These are phyloP conservation scores for Psettodes erumei DNA, from an alignment of 2,113 vertebrate genomes.

Conservation along the genomic window DNA sequence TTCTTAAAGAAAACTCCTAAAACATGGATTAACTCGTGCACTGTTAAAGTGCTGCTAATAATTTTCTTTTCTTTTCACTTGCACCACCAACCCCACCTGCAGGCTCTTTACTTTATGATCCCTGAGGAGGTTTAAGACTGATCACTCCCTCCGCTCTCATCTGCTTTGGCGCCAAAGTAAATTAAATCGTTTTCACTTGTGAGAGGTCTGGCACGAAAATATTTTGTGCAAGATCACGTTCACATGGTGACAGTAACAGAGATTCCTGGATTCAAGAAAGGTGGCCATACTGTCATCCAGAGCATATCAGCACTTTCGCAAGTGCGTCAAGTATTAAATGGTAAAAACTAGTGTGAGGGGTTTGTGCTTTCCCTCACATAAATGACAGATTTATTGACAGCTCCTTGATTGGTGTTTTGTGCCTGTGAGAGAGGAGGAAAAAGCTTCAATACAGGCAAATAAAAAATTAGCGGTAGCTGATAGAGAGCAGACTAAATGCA, in stretches of 20 bases:
- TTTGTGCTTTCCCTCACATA: constrained; percentile 32
- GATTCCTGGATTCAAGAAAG: constrained; percentile 3
- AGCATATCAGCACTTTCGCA: neutral
- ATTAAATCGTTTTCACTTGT: neutral
- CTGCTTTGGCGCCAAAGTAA: constrained; percentile 26
- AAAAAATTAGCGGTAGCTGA: constrained; percentile 48
- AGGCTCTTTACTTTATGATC: constrained; percentile 45
- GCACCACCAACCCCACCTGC: constrained; percentile 47
- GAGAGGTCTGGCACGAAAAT: constrained; percentile 6
- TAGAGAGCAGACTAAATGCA: constrained; percentile 12
- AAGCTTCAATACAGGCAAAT: constrained; percentile 4
- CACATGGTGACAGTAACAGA: neutral
- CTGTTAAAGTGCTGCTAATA: constrained; percentile 15
- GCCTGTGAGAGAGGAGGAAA: neutral
- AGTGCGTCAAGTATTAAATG: constrained; percentile 22
- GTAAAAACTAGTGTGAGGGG: constrained; percentile 31
- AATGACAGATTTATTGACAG: constrained; percentile 26
- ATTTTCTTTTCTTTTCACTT: constrained; percentile 9
- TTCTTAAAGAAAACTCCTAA: neutral
- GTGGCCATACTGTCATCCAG: neutral
- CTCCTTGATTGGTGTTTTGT: constrained; percentile 40
- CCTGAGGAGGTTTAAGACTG: constrained; percentile 25
- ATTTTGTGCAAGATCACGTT: constrained; percentile 7
- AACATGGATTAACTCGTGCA: neutral
- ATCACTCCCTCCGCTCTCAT: constrained; percentile 63